Evolutionary conservation across 2,888 invertebrate genomes (phyloP).

Genomic region (Meandrusa payeni): DNA sequence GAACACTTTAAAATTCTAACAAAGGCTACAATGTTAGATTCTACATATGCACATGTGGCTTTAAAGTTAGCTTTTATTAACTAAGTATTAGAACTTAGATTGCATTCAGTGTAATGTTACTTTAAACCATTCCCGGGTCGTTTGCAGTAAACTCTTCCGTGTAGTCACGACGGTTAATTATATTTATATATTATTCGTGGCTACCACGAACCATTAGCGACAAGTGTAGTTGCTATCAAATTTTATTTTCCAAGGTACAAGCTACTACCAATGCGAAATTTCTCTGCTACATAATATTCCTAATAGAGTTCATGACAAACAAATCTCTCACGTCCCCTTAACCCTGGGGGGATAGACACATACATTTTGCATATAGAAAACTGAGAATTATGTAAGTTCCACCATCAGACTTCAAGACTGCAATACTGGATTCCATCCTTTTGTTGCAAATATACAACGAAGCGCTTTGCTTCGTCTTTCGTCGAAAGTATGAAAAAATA

Average conservation of each 20-base stretch:
- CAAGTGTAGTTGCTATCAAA: conserved; percentile 29
- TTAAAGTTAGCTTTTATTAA: conserved; percentile 64
- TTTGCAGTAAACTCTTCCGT: conserved; percentile 54
- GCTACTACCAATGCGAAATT: neutral
- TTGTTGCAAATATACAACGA: too few relatives aligned
- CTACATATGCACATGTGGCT: conserved; percentile 35
- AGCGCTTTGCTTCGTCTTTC: too few relatives aligned
- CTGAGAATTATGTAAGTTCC: too few relatives aligned
- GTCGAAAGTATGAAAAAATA: too few relatives aligned
- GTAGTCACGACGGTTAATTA: conserved; percentile 66
- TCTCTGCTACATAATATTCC: too few relatives aligned
- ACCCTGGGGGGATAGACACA: too few relatives aligned
- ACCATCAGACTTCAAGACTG: too few relatives aligned
- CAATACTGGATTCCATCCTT: too few relatives aligned
- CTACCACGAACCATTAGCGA: conserved; percentile 34
- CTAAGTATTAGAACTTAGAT: conserved; percentile 68
- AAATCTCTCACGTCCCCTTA: too few relatives aligned
- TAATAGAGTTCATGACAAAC: too few relatives aligned
- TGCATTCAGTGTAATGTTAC: conserved; percentile 60
- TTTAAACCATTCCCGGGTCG: conserved; percentile 58
- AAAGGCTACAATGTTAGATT: conserved; percentile 3
- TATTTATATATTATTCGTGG: conserved; percentile 52
- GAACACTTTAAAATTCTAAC: conserved; percentile 5
- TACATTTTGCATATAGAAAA: too few relatives aligned
- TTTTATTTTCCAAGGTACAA: conserved; percentile 6